Conservation (phyloP, 1,140 invertebrate genomes). For the Sitobion miscanthi region DNA sequence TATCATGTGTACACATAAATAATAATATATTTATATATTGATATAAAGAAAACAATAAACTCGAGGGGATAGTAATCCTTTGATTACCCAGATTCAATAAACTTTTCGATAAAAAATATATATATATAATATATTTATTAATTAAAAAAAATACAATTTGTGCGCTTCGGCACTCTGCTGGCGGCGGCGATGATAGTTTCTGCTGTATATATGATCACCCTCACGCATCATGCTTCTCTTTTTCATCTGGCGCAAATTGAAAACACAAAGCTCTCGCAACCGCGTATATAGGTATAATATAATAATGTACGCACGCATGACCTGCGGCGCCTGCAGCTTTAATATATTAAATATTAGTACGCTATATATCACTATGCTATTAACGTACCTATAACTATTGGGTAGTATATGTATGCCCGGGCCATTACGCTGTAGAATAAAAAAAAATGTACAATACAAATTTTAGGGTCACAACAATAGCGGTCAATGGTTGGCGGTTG, state of each 20-base stretch:
- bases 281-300: neutral
- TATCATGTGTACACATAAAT: neutral
- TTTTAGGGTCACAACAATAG: slow-evolving; percentile 2
- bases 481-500: neutral
- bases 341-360: slow-evolving; percentile 8
- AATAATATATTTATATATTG: slow-evolving; percentile 1
- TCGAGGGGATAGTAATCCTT: neutral
- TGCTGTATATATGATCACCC: neutral
- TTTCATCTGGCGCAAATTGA: neutral
- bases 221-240: neutral
- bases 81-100: neutral
- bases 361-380: slow-evolving; percentile 2
- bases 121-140: neutral
- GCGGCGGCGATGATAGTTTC: neutral
- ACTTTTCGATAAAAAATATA: neutral
- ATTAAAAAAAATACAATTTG: neutral
- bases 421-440: neutral
- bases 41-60: neutral
- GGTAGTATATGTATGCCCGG: neutral
- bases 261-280: neutral
- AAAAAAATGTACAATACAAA: neutral
- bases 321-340: neutral
- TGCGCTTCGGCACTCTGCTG: neutral
- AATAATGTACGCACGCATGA: neutral
- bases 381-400: neutral